phyloP scores from a whole-genome alignment of 2,797 vertebrate species.

The Pantherophis alleghaniensis region DNA sequence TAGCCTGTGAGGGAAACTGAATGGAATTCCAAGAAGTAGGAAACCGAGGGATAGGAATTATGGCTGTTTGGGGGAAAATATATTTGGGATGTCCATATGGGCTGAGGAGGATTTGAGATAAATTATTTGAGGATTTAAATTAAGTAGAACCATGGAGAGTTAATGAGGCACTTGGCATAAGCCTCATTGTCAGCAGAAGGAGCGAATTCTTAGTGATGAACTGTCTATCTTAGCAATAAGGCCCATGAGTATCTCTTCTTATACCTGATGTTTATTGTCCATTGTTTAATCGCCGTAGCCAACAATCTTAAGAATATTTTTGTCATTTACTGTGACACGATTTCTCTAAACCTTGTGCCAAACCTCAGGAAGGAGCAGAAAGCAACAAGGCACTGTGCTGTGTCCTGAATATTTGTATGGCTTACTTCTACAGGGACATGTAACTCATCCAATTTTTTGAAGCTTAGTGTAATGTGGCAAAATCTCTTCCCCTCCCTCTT shows the following conservation, averaged over 20 bases:
- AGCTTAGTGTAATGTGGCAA: neutral
- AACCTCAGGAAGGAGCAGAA: neutral
- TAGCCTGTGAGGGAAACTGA: neutral
- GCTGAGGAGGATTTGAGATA: neutral
- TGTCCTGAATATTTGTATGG: neutral
- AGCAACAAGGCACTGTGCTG: neutral
- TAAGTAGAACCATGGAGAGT: neutral
- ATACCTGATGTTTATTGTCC: neutral
- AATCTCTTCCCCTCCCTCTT: neutral
- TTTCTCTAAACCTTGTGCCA: neutral
- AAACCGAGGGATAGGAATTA: neutral
- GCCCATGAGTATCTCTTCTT: neutral
- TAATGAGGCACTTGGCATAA: neutral
- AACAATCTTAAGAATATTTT: neutral
- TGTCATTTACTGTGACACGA: neutral
- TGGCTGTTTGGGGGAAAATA: neutral
- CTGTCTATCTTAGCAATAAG: neutral
- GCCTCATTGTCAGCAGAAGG: neutral
- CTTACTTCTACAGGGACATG: neutral
- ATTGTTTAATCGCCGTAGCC: neutral
- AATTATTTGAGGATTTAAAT: neutral
- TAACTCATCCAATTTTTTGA: neutral
- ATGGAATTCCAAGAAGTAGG: neutral
- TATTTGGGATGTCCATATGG: neutral
- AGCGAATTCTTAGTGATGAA: no score